Evolutionary conservation across 1,140 invertebrate species (phyloP).

Genomic region (Tetraneura akinire): DNA sequence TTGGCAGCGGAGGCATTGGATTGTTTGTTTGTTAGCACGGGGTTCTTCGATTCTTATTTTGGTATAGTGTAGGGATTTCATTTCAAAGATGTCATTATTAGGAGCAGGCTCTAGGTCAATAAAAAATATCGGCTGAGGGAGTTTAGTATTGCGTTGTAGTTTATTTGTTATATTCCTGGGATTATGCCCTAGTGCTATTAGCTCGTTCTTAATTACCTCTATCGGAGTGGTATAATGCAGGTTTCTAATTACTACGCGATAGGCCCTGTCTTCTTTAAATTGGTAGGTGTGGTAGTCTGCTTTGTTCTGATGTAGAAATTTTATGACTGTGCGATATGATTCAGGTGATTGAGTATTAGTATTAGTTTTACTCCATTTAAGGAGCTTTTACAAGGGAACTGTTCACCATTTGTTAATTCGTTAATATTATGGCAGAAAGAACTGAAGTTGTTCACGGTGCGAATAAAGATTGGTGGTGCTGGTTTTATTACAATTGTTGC

Average conservation of each 20-base stretch:
- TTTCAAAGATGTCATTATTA: background rate
- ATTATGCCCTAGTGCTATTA: background rate
- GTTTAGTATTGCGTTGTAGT: background rate
- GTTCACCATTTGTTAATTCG: background rate
- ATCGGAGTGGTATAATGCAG: background rate
- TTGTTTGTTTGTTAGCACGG: conserved; percentile 54
- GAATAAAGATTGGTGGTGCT: background rate
- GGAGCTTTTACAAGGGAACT: background rate
- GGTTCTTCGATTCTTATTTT: conserved; percentile 56
- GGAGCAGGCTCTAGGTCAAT: background rate
- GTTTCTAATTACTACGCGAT: too few relatives aligned
- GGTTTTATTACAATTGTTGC: background rate
- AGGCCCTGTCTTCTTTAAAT: background rate
- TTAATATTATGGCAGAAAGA: background rate
- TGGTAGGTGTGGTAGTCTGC: background rate
- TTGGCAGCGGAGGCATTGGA: conserved; percentile 54
- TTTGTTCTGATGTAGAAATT: background rate
- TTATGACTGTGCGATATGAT: background rate
- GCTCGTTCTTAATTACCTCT: background rate
- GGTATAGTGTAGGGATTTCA: background rate
- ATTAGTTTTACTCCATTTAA: background rate
- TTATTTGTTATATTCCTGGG: background rate
- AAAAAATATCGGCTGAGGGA: background rate
- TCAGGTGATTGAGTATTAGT: background rate
- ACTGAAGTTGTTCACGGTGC: background rate